Evolutionary conservation across 2,888 invertebrate genomes (phyloP), one percentile per base, ranked within the genome.

Genomic region (Odontomyia ornata): DNA sequence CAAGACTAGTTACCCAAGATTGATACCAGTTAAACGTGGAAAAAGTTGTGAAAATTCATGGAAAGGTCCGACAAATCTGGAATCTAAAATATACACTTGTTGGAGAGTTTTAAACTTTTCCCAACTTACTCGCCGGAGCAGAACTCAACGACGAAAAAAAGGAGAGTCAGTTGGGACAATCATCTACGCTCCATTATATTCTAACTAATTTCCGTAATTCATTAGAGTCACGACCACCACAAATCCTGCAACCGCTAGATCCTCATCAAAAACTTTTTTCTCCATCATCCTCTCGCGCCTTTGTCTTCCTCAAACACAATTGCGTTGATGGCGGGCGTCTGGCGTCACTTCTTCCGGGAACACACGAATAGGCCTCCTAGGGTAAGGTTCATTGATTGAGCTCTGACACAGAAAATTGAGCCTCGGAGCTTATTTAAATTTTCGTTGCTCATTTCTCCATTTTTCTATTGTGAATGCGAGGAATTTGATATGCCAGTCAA

Each of bases 381-480:
- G 36, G 3, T 69, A 46, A 46, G 69, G 69, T 69, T 46, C 69
- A 69, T 69, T 69, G 69, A 69, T 69, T 69, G 69, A 46, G 69
- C 69, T 69, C 46, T 46, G 69, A 69, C 4, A 69, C 46, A 69
- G 69, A 69, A 69, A 69, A 69, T 69, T 69, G 69, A 46, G 69
- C 46, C 43, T 9, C 25, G 23, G 25, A 46, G 69, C 46, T 69
- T 69, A 69, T 46, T 69, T 25, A 69, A 69, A 43, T 69, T 69
- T 69, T 23, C 62, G 28, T 62, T 62, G 27, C 62, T 62, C 62
- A 62, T 62, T 62, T 62, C 62, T 25, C 27, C 62, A 62, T 23
- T 62, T 62, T 27, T 23, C 25, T 3, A 9, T 36, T 36, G 36
- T 36, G 36, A 36, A 9, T 36, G 36, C 36, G 36, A 36, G 9